Evolutionary conservation across 2,113 vertebrate genomes (phyloP).

Genomic region (Psittacula cyanocephala): DNA sequence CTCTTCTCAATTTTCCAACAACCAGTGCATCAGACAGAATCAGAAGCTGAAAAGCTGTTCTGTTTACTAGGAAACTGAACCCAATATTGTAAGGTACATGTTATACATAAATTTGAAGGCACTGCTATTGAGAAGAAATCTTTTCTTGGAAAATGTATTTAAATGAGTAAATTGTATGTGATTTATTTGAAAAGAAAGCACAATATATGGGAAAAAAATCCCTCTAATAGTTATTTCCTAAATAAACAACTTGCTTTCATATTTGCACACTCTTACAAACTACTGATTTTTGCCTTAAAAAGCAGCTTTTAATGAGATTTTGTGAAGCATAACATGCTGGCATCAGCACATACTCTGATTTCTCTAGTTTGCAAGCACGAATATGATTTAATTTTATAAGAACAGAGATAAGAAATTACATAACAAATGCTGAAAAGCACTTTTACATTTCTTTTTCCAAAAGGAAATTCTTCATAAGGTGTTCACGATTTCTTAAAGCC

Average conservation of each 20-base stretch:
- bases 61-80: neutral
- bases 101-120: neutral
- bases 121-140: neutral
- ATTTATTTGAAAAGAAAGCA: neutral
- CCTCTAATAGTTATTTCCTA: neutral
- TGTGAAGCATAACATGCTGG: neutral
- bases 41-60: neutral
- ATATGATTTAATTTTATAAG: neutral
- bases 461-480: neutral
- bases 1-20: neutral
- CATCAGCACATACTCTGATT: neutral
- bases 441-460: neutral
- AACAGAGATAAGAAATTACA: neutral
- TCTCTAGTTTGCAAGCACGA: neutral
- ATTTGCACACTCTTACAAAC: neutral
- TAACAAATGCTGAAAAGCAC: neutral
- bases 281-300: neutral
- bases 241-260: neutral
- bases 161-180: neutral
- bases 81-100: fast-evolving
- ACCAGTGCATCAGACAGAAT: neutral
- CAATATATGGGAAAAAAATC: neutral
- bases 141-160: neutral
- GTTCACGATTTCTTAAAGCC: neutral
- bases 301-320: neutral